phyloP scores from a whole-genome alignment of 1,140 invertebrate genomes.

The Coelopa frigida region DNA sequence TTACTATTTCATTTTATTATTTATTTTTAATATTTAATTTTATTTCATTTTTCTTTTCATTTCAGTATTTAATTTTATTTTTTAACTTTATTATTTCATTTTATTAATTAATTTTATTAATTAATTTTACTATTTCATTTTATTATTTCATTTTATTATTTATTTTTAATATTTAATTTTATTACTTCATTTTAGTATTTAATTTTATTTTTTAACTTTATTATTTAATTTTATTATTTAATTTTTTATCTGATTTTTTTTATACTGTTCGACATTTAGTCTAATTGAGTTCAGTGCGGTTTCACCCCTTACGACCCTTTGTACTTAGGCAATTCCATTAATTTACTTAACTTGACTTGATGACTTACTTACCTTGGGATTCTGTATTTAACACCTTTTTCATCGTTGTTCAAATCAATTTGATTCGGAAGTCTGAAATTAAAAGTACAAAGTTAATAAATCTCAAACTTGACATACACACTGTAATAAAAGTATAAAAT shows the following conservation, averaged over 20 bases:
- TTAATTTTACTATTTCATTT: neutral
- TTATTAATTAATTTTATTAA: neutral
- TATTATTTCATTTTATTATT: neutral
- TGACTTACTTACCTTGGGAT: constrained; percentile 8
- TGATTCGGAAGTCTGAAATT: too few species aligned
- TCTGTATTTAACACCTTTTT: constrained; percentile 8
- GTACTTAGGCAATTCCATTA: too few species aligned
- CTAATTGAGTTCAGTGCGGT: too few species aligned
- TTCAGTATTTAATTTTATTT: neutral
- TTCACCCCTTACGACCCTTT: too few species aligned
- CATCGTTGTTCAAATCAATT: too few species aligned
- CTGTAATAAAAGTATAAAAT: too few species aligned
- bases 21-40: neutral
- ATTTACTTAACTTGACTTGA: too few species aligned
- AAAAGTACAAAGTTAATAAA: too few species aligned
- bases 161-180: neutral
- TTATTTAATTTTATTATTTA: neutral
- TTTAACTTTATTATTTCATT: neutral
- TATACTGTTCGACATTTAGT: neutral
- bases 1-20: too few species aligned
- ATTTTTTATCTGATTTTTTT: neutral
- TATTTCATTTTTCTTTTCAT: constrained; percentile 23
- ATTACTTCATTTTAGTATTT: constrained; percentile 1
- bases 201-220: neutral
- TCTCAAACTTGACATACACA: too few species aligned